Base-by-base conservation (phyloP, 53 echinoderm and acorn worm genomes). In the Echinarachnius parma region DNA sequence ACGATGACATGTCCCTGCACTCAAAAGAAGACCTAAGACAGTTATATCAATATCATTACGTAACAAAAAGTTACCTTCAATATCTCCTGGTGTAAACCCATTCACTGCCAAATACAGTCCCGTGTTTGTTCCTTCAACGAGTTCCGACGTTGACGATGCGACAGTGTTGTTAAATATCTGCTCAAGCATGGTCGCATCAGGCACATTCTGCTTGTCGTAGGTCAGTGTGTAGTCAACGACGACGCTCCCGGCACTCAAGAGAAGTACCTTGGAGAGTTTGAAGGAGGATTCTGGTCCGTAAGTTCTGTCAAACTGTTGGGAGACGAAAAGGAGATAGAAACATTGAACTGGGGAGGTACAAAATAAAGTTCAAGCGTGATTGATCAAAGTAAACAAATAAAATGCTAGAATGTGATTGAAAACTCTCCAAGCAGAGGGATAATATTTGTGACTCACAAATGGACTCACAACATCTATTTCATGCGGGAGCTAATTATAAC, bases 31-130 rank as follows among this genome's bases (percentile, higher is more conserved):
- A n/a, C n/a, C n/a, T n/a, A n/a, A n/a, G n/a, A n/a, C n/a, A n/a
- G n/a, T n/a, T n/a, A n/a, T n/a, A n/a, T n/a, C n/a, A n/a, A n/a
- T n/a, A n/a, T n/a, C n/a, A n/a, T n/a, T n/a, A n/a, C n/a, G n/a
- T n/a, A n/a, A n/a, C n/a, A n/a, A n/a, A n/a, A n/a, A n/a, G n/a
- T 46, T 72, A 72, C 74, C 74, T 72, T 72, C 35, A 30, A 56
- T 14, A 14, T 57, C 56, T 13, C 57, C 37, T 14, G 58, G 37
- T 9, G 27, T 53, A 26, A 55, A 55, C n/a, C 74, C 74, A 16
- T 36, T 37, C 18, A 56, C 39, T 44, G 35, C 56, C 7, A 72
- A 25, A 28, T 72, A 72, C 39, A 72, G 42, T 28, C 74, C 74
- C 34, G 58, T 72, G 29, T 19, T 42, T 55, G 39, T 42, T 28